These are phyloP conservation scores for Brenthis ino DNA, from an alignment of 2,888 invertebrate species.

Conservation along the genomic window DNA sequence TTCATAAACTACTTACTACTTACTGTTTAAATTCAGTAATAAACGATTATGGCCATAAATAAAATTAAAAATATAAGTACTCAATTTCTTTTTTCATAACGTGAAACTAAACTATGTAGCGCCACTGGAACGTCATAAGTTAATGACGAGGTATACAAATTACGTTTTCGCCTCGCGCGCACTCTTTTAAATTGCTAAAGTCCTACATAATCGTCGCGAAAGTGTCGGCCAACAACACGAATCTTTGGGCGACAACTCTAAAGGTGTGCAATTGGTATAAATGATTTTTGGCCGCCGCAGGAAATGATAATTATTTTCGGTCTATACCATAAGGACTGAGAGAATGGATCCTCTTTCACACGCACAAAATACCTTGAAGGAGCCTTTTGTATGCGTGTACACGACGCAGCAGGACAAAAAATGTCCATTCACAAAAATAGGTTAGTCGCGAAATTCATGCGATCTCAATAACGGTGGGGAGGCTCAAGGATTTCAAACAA, in stretches of 20 bases:
- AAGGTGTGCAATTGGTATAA: slow-evolving; percentile 47
- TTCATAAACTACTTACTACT: no score
- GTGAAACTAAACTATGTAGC: slow-evolving; percentile 9
- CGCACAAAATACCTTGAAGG: slow-evolving; percentile 77
- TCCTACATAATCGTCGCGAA: slow-evolving; percentile 51
- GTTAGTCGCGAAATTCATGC: slow-evolving; percentile 68
- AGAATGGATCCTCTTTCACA: slow-evolving; percentile 78
- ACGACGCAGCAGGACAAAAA: slow-evolving; percentile 66
- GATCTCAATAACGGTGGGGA: slow-evolving; percentile 30
- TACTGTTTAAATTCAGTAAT: no score
- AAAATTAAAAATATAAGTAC: background rate
- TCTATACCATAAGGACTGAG: slow-evolving; percentile 68
- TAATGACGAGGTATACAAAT: slow-evolving; percentile 42
- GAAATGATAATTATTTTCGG: slow-evolving; percentile 82
- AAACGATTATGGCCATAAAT: no score
- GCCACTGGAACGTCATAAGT: slow-evolving; percentile 28
- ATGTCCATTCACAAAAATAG: slow-evolving; percentile 80
- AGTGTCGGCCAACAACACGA: slow-evolving; percentile 50
- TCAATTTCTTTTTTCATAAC: background rate
- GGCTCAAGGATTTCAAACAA: slow-evolving; percentile 29
- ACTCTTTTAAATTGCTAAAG: slow-evolving; percentile 53
- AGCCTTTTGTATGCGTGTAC: slow-evolving; percentile 64
- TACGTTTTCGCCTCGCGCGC: slow-evolving; percentile 49
- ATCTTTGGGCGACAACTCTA: slow-evolving; percentile 50
- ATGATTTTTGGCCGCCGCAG: slow-evolving; percentile 67